Percentiles rank a stretch among this genome's conserved stretches.
Conservation (phyloP, 1,140 invertebrate genomes). For the Trialeurodes vaporariorum region DNA sequence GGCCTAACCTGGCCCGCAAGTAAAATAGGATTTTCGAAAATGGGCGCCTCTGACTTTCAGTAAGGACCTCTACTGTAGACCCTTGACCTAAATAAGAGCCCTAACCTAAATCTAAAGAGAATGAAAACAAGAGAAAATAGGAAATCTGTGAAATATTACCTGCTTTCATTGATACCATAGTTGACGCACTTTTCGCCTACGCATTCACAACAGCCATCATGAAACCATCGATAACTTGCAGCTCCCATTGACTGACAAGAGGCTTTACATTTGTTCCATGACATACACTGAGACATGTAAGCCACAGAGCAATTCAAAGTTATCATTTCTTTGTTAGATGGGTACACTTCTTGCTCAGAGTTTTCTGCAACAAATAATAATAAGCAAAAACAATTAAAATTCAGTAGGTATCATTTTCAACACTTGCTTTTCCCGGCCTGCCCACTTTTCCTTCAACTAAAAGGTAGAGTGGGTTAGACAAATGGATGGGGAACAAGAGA, state of each 20-base stretch:
- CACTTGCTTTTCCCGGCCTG: too few relatives aligned
- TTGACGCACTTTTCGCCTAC: slow-evolving; percentile 79
- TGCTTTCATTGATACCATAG: slow-evolving; percentile 81
- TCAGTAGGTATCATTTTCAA: too few relatives aligned
- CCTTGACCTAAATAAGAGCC: too few relatives aligned
- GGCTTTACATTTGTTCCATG: slow-evolving; percentile 71
- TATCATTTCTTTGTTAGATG: slow-evolving; percentile 45
- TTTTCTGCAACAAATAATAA: slow-evolving; percentile 45
- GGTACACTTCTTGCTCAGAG: slow-evolving; percentile 45
- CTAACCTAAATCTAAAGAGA: neutral
- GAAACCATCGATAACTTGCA: slow-evolving; percentile 76
- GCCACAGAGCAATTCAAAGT: slow-evolving; percentile 85
- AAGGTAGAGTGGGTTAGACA: too few relatives aligned
- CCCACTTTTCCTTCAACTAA: too few relatives aligned
- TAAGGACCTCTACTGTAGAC: too few relatives aligned
- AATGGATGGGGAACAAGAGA: too few relatives aligned
- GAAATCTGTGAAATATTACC: slow-evolving; percentile 38
- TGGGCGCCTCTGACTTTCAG: too few relatives aligned
- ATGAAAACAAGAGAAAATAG: neutral
- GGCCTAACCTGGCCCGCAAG: too few relatives aligned
- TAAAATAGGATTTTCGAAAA: too few relatives aligned
- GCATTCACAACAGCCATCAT: slow-evolving; percentile 91
- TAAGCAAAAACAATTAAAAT: too few relatives aligned
- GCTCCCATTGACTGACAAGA: slow-evolving; percentile 68
- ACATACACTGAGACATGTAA: slow-evolving; percentile 81